Base-by-base conservation (phyloP, 1,140 invertebrate genomes). In the Idris sp. region DNA sequence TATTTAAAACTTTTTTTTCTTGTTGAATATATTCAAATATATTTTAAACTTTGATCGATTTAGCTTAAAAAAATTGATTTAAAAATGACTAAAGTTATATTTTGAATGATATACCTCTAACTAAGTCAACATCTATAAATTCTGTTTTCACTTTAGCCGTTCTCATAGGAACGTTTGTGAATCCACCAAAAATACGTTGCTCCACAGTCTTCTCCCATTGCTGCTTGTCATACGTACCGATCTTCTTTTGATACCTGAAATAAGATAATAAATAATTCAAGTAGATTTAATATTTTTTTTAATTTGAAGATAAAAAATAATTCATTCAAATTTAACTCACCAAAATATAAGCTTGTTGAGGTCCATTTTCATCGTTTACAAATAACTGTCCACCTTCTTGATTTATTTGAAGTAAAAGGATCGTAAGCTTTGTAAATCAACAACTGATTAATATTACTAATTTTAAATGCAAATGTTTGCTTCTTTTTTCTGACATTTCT, bases 131-230 rank as follows among this genome's bases (percentile, higher is more conserved):
- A 90, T 98, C 97, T 73, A 98, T 98, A 7, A 97, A 90, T 80
- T 98, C 96, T 8, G 95, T 95, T 84, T 97, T 96, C 5, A 96
- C 87, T 84, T 95, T 96, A 19, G 94, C 92, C 30, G 92, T 94
- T 82, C 95, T 94, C 83, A 95, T 94, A 28, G 96, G 95, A 35
- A 96, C 91, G 81, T 95, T 92, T 61, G 92, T 93, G 28, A 96
- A 92, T 59, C 94, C 94, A 87, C 93, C 91, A 79, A 96, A 90
- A 74, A 98, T 93, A 76, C 94, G 90, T 82, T 96, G 93, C 82
- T 98, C 97, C 56, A 98, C 92, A 53, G 94, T 96, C 79, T 94
- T 95, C 84, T 98, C 97, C 96, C 96, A 98, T 92, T 95, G 92
- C 83, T 97, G 95, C 83, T 97, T 98, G 87, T 98, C 97, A 88